A percentile compares a stretch with the other conserved stretches of the same genome.
Conservation (phyloP, 2,797 vertebrate genomes). For the Malurus splendens region DNA sequence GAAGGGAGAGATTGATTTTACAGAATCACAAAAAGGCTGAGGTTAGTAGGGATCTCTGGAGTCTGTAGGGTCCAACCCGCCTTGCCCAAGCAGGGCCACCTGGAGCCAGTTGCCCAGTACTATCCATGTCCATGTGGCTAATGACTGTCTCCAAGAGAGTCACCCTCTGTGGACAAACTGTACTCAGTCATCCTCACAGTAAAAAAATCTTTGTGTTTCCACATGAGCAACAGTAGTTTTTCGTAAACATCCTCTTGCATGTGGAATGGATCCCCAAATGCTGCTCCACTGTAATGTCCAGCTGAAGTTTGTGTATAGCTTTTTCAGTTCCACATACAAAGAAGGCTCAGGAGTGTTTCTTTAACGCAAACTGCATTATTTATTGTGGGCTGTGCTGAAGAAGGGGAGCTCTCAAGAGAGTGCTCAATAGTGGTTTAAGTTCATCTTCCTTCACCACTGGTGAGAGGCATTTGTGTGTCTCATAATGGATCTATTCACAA, state of each 20-base stretch:
- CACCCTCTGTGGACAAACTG: not conserved
- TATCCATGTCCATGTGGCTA: rapidly evolving
- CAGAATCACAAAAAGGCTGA: not conserved
- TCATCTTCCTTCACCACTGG: not conserved
- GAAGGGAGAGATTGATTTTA: not conserved
- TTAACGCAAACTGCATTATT: not conserved
- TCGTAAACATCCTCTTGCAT: not conserved
- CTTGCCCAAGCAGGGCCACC: not conserved
- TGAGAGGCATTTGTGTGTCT: not conserved
- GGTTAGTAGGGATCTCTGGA: not conserved
- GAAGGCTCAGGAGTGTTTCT: not conserved
- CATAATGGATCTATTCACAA: not conserved
- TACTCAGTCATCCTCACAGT: not conserved
- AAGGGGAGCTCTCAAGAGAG: not conserved
- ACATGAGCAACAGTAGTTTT: not conserved
- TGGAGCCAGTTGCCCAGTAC: not conserved
- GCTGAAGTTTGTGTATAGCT: not conserved
- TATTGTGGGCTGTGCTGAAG: not conserved
- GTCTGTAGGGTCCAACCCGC: not conserved
- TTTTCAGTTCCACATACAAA: not conserved
- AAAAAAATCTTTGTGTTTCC: not conserved
- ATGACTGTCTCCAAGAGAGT: not conserved
- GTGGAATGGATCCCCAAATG: not conserved
- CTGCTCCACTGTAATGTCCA: not conserved
- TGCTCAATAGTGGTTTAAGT: not conserved